Evolutionary conservation across 2,888 invertebrate genomes (phyloP).

Genomic region (Malacosoma neustria): DNA sequence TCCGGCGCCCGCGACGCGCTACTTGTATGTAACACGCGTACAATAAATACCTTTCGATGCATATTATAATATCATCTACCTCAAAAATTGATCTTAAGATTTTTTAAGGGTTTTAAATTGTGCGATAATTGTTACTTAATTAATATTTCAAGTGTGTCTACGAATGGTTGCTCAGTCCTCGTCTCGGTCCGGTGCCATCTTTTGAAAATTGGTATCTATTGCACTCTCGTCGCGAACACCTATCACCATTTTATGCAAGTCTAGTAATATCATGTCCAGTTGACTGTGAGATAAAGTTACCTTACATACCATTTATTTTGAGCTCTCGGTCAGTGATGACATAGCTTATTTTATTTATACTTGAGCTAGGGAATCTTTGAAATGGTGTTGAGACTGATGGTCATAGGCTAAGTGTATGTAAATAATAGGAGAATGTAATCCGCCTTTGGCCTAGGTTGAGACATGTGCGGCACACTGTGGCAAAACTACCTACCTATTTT

Average conservation of each 20-base stretch:
- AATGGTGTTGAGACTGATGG: constrained; percentile 69
- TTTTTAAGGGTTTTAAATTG: constrained; percentile 61
- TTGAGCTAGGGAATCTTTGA: constrained; percentile 60
- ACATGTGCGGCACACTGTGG: constrained; percentile 58
- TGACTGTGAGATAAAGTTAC: constrained; percentile 70
- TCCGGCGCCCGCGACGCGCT: constrained; percentile 29
- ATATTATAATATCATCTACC: constrained; percentile 71
- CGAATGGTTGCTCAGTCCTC: constrained; percentile 61
- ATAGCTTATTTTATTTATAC: constrained; percentile 55
- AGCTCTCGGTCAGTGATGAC: constrained; percentile 54
- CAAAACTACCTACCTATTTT: constrained; percentile 50
- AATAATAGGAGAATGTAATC: constrained; percentile 70
- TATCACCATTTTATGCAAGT: constrained; percentile 45
- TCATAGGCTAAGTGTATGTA: constrained; percentile 71
- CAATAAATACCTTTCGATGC: constrained; percentile 68
- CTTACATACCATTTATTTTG: constrained; percentile 56
- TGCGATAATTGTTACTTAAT: constrained; percentile 72
- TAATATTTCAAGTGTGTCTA: constrained; percentile 57
- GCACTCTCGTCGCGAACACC: constrained; percentile 41
- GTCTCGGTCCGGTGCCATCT: constrained; percentile 51
- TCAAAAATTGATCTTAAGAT: constrained; percentile 72
- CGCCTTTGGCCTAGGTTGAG: constrained; percentile 69
- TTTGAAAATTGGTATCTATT: constrained; percentile 51
- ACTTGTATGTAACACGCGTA: constrained; percentile 45
- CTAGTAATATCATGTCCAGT: constrained; percentile 42